Evolutionary conservation across 1,140 invertebrate genomes (phyloP).

Genomic region (Neuroterus valhalla): DNA sequence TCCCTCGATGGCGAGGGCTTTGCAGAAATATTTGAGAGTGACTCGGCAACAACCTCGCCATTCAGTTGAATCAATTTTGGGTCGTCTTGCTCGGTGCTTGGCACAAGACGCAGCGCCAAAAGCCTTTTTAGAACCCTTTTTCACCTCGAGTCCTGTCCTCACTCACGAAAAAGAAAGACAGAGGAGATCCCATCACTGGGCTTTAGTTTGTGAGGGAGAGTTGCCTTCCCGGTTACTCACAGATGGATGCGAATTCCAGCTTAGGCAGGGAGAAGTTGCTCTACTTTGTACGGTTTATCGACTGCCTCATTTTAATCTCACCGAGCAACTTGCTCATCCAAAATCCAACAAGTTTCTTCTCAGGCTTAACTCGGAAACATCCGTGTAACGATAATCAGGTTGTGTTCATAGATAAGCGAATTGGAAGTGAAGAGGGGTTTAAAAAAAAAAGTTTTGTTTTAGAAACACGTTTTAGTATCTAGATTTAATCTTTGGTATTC

Average conservation of each 20-base stretch:
- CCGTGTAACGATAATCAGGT: conserved; percentile 80
- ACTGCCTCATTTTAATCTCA: conserved; percentile 94
- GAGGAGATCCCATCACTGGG: conserved; percentile 90
- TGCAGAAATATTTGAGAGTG: conserved; percentile 97
- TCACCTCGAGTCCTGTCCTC: conserved; percentile 85
- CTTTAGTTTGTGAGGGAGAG: conserved; percentile 90
- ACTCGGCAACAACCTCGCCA: conserved; percentile 96
- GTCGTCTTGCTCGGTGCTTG: conserved; percentile 92
- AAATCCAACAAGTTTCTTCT: conserved; percentile 97
- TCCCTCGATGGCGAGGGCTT: conserved; percentile 93
- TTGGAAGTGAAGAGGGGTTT: not conserved
- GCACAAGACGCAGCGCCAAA: conserved; percentile 94
- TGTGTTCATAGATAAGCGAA: conserved; percentile 25
- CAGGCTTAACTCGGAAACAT: conserved; percentile 96
- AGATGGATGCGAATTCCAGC: conserved; percentile 90
- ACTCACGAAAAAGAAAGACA: conserved; percentile 86
- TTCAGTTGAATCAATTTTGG: conserved; percentile 92
- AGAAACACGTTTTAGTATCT: too few species aligned
- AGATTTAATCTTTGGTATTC: too few species aligned
- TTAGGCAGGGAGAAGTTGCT: conserved; percentile 95
- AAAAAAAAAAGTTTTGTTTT: not conserved
- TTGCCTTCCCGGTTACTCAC: conserved; percentile 89
- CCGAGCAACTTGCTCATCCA: conserved; percentile 96
- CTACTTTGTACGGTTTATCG: conserved; percentile 89
- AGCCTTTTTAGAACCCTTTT: conserved; percentile 93